phyloP scores from a whole-genome alignment of 2,113 vertebrate species.

The Geococcyx californianus region DNA sequence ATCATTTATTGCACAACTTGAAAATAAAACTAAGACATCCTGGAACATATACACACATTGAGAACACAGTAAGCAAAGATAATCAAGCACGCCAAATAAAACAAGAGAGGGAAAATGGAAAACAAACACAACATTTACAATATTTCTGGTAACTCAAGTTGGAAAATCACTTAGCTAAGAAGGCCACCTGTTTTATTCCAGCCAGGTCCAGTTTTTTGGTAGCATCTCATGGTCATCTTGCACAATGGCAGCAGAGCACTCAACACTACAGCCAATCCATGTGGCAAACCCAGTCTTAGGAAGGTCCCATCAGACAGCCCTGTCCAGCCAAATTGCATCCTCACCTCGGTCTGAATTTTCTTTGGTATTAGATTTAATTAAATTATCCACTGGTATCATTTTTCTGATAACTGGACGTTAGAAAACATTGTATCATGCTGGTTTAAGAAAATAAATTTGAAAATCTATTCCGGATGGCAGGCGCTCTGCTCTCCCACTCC shows the following conservation, averaged over 20 bases:
- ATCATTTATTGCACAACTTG: constrained; percentile 43
- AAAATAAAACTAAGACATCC: constrained; percentile 37
- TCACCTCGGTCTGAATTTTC: not conserved
- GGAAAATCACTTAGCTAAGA: not conserved
- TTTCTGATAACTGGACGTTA: not conserved
- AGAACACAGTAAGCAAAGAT: not conserved
- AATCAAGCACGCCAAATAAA: not conserved
- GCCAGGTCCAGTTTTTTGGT: not conserved
- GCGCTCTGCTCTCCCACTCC: not conserved
- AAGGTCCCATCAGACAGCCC: not conserved
- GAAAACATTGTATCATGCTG: not conserved
- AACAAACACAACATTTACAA: not conserved
- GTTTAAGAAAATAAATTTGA: not conserved
- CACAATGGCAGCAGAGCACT: not conserved
- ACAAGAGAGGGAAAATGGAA: not conserved
- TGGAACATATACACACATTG: not conserved
- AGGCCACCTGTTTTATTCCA: not conserved
- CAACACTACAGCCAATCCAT: not conserved
- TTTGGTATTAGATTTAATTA: not conserved
- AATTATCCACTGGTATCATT: not conserved
- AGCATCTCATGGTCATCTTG: not conserved
- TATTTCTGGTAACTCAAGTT: not conserved
- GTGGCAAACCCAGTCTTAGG: not conserved
- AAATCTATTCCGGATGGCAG: not conserved
- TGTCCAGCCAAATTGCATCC: not conserved